phyloP scores from a whole-genome alignment of 2,113 vertebrate species.

The Mus pahari region DNA sequence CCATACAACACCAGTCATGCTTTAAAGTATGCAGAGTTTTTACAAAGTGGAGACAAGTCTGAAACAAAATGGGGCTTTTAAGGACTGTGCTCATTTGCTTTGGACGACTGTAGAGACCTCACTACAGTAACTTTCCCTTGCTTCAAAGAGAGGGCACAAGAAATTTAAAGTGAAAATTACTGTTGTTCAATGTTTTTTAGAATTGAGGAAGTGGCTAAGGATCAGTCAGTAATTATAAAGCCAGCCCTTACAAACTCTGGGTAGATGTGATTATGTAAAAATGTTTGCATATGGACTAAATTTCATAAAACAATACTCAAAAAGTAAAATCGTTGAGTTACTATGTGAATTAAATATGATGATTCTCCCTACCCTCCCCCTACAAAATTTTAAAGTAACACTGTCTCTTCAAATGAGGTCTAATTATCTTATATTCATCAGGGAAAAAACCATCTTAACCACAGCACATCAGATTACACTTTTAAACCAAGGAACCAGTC shows the following conservation, averaged over 20 bases:
- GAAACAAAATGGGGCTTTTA: constrained; percentile 27
- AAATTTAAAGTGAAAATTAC: constrained; percentile 20
- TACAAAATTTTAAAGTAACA: constrained; percentile 34
- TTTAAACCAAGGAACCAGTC: constrained; percentile 46
- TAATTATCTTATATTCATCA: constrained; percentile 31
- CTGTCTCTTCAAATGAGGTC: constrained; percentile 36
- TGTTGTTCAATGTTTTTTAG: background rate
- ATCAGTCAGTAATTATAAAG: constrained; percentile 12
- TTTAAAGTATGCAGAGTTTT: background rate
- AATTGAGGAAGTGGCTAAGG: background rate
- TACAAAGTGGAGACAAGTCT: constrained; percentile 52
- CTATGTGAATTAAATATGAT: background rate
- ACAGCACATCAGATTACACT: constrained; percentile 29
- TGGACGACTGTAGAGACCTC: constrained; percentile 3
- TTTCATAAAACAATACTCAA: constrained; percentile 31
- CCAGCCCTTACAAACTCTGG: constrained; percentile 37
- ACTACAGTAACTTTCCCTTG: constrained; percentile 11
- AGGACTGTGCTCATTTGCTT: background rate
- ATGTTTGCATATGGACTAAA: constrained; percentile 50
- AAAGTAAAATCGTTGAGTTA: constrained; percentile 17
- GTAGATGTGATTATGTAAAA: constrained; percentile 40
- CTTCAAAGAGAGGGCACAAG: background rate
- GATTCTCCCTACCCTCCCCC: background rate
- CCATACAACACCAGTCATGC: background rate
- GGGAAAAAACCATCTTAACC: constrained; percentile 38